Conservation (phyloP, 2,113 vertebrate genomes). For the Paradoxurus hermaphroditus region DNA sequence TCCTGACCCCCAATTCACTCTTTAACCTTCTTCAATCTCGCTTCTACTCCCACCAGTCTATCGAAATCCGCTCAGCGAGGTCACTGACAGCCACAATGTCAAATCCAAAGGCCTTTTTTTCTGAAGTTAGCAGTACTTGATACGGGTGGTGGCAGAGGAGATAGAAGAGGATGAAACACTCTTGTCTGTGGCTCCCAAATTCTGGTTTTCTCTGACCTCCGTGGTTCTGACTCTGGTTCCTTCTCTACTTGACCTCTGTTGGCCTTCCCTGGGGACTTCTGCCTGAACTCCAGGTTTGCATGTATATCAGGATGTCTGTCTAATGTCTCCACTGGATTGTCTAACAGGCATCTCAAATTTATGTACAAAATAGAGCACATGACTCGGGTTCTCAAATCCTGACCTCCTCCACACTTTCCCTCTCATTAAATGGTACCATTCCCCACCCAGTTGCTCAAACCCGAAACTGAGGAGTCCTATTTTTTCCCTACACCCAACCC, state of each 20-base stretch:
- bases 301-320: background rate
- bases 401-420: background rate
- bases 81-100: background rate
- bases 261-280: background rate
- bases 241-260: background rate
- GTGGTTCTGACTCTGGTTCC: background rate
- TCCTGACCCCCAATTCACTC: background rate
- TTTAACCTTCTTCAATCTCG: background rate
- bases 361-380: background rate
- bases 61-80: background rate
- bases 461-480: background rate
- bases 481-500: background rate
- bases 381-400: background rate
- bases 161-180: too few species aligned
- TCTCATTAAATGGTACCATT: background rate
- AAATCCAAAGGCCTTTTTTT: background rate
- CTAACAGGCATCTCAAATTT: background rate
- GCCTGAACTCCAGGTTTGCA: background rate
- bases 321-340: background rate
- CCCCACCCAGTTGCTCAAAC: background rate
- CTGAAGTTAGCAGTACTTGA: background rate
- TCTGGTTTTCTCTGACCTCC: background rate
- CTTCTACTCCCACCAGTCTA: background rate
- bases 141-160: too few species aligned
- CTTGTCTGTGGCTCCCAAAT: background rate